Evolutionary conservation across 2,113 vertebrate species (phyloP), one percentile per base, ranked within the genome.

Genomic region (Rafetus swinhoei): DNA sequence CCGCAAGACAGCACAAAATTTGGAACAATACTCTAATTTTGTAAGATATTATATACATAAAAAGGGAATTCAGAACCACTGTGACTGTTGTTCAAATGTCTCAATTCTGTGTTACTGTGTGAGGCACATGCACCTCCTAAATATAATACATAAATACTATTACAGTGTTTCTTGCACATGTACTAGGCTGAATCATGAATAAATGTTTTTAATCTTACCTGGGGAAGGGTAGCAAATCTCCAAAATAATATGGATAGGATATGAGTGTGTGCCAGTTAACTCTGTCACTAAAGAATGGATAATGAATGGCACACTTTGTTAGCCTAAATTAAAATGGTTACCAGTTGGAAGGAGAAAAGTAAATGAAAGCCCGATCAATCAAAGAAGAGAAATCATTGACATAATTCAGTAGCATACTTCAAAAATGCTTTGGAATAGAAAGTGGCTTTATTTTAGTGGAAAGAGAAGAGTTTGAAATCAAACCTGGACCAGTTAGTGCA

Each of bases 401-500:
- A 7, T n/a, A 18, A 6, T 69, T 69, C 53, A 18, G 45, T 0
- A 0, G 4, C 79, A 7, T 79, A 3, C 5, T 85, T 13, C 0
- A 16, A 89, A 89, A 77, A 25, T 85, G 65, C 53, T 27, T 81
- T 13, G 0, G 14, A 8, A 12, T 60, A 29, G 54, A 79, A 86
- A 83, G 9, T 21, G 9, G 29, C 69, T 25, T 82, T 83, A 5
- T 50, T 35, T 81, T 11, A 52, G 5, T 35, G 53, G 50, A 85
- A 14, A 56, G 27, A 59, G 80, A 32, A 21, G 39, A 65, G 2
- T 52, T 91, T 39, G 84, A 60, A 95, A 62, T 77, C 5, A 54
- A 57, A 89, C 39, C 3, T 57, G 29, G 74, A 13, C 15, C 84
- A 60, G 8, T 76, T 22, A 89, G 52, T 9, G 90, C 79, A 90